phyloP scores from a whole-genome alignment of 2,888 invertebrate species.

The Mythimna ferrago region DNA sequence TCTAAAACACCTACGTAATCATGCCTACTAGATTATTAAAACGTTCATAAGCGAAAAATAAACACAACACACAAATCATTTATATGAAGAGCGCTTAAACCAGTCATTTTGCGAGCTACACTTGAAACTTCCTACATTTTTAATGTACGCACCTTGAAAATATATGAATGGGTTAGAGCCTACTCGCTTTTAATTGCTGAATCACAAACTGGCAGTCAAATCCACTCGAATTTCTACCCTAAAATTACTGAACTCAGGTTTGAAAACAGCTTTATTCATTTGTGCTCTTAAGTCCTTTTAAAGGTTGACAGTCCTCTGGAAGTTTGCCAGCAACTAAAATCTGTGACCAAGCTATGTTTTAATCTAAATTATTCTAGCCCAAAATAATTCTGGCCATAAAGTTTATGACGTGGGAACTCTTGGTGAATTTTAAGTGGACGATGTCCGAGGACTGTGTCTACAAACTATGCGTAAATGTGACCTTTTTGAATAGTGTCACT shows the following conservation, averaged over 20 bases:
- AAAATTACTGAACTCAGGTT: background rate
- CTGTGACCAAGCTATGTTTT: conserved; percentile 64
- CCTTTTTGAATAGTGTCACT: conserved; percentile 27
- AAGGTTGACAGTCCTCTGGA: conserved; percentile 49
- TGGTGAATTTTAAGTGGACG: conserved; percentile 58
- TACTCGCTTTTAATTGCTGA: conserved; percentile 44
- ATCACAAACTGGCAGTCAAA: conserved; percentile 10
- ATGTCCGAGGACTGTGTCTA: conserved; percentile 15
- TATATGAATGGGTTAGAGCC: conserved; percentile 57
- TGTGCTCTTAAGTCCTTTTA: conserved; percentile 17
- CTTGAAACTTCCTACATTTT: conserved; percentile 59
- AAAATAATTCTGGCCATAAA: conserved; percentile 61
- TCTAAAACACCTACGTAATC: conserved; percentile 14
- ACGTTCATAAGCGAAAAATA: conserved; percentile 36
- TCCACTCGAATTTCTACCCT: background rate
- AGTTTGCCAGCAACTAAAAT: conserved; percentile 63
- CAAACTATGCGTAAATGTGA: conserved; percentile 15
- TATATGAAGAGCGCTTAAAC: conserved; percentile 24
- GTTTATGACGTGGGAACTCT: conserved; percentile 63
- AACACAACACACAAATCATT: conserved; percentile 45
- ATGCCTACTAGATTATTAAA: conserved; percentile 27
- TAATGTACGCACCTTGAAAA: conserved; percentile 62
- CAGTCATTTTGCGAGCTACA: conserved; percentile 50
- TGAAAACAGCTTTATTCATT: background rate
- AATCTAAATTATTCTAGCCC: conserved; percentile 66